Conservation (phyloP, 2,888 invertebrate genomes). For the Brachynemurus nebulosus region DNA sequence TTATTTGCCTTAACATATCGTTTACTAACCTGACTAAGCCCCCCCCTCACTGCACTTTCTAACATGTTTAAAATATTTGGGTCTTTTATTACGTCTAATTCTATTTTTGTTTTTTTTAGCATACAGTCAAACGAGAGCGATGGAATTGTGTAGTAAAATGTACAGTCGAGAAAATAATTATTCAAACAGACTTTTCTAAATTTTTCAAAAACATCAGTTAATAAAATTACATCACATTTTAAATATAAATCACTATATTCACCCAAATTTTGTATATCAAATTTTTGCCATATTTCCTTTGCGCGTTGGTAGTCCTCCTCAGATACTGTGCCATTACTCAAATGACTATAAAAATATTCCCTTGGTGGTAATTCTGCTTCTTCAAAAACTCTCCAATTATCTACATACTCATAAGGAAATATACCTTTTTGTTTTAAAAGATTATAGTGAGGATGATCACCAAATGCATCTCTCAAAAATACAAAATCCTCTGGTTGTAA, state of each 20-base stretch:
- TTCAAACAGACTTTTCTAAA: constrained; percentile 17
- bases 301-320: constrained; percentile 20
- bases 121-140: constrained; percentile 17
- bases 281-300: constrained; percentile 19
- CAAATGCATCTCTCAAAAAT: constrained; percentile 5
- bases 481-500: constrained; percentile 9
- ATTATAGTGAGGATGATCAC: constrained; percentile 9
- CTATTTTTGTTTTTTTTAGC: constrained; percentile 13
- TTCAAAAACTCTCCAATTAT: constrained; percentile 11
- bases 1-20: constrained; percentile 21
- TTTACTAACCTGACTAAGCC: constrained; percentile 20
- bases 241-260: constrained; percentile 21
- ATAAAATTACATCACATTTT: constrained; percentile 20
- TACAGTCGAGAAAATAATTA: constrained; percentile 19
- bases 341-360: constrained; percentile 16
- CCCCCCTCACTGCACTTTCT: constrained; percentile 20
- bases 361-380: constrained; percentile 13
- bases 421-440: constrained; percentile 18
- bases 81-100: constrained; percentile 18
- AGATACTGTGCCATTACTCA: constrained; percentile 11
- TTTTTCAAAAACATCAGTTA: constrained; percentile 22
- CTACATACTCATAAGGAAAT: constrained; percentile 22
- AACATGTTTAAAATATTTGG: constrained; percentile 20
- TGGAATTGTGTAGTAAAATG: constrained; percentile 17
- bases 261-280: constrained; percentile 18